phyloP scores from a whole-genome alignment of 53 echinoderm and acorn worm genomes.

The Holothuria scabra region DNA sequence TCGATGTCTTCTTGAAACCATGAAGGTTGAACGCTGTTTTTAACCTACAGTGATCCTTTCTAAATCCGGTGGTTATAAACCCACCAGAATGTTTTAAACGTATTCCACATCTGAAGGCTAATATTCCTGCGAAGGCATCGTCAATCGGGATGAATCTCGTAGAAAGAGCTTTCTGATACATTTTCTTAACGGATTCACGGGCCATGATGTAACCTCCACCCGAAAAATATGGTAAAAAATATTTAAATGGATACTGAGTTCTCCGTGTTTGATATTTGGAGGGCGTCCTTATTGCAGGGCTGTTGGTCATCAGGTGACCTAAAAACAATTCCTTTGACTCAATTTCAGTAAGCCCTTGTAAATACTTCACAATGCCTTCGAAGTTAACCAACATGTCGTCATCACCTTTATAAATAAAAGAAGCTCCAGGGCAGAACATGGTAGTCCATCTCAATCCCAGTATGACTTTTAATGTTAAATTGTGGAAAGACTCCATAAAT shows the following conservation, averaged over 20 bases:
- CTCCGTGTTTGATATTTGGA: constrained; percentile 85
- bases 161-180: constrained; percentile 62
- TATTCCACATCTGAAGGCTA: constrained; percentile 67
- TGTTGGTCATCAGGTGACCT: constrained; percentile 81
- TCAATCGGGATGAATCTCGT: constrained; percentile 92
- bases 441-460: constrained; percentile 79
- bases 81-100: constrained; percentile 57
- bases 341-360: constrained; percentile 48
- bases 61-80: constrained; percentile 83
- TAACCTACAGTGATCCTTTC: constrained; percentile 79
- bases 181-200: constrained; percentile 42
- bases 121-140: constrained; percentile 87
- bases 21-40: constrained; percentile 84
- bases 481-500: constrained; percentile 90
- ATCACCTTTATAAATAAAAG: constrained; percentile 87
- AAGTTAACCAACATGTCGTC: constrained; percentile 98
- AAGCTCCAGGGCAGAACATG: constrained; percentile 59
- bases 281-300: constrained; percentile 69
- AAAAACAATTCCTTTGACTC: constrained; percentile 65
- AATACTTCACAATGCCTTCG: constrained; percentile 60
- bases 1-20: constrained; percentile 74
- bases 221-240: constrained; percentile 89
- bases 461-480: constrained; percentile 89
- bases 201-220: constrained; percentile 97
- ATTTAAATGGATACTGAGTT: constrained; percentile 82